Evolutionary conservation across 2,113 vertebrate species (phyloP).

Genomic region (Cacatua alba): DNA sequence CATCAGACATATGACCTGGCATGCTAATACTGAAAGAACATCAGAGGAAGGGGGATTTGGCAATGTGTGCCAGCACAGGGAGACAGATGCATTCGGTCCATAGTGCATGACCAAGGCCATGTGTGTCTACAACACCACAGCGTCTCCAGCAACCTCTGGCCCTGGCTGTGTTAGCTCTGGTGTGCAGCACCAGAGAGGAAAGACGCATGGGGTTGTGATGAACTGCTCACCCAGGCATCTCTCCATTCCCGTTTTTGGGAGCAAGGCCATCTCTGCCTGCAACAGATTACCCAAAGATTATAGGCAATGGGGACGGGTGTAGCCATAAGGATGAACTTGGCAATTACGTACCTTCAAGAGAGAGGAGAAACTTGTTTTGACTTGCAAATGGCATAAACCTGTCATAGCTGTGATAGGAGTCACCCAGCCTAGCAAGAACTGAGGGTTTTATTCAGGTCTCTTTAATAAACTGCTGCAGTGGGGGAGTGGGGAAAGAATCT

Average conservation of each 20-base stretch:
- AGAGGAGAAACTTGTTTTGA: constrained; percentile 58
- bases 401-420: constrained; percentile 51
- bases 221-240: not conserved
- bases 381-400: constrained; percentile 61
- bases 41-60: constrained; percentile 28
- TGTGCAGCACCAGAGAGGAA: not conserved
- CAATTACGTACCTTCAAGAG: constrained; percentile 42
- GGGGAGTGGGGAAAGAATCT: not conserved
- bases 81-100: not conserved
- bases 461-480: not conserved
- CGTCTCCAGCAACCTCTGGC: not conserved
- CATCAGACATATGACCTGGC: not conserved
- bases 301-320: constrained; percentile 22
- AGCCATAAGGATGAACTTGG: constrained; percentile 49
- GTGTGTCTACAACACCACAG: not conserved
- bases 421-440: constrained; percentile 20
- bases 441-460: not conserved
- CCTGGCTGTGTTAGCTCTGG: not conserved
- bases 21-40: constrained; percentile 32
- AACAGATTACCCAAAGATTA: not conserved
- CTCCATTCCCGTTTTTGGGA: not conserved
- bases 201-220: fast-evolving
- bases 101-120: not conserved
- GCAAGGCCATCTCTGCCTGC: fast-evolving
- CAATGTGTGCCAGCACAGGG: fast-evolving